A percentile compares a stretch with the other conserved stretches of the same genome.
Conservation (phyloP, 2,797 vertebrate species). For the Gephyroberyx darwinii region DNA sequence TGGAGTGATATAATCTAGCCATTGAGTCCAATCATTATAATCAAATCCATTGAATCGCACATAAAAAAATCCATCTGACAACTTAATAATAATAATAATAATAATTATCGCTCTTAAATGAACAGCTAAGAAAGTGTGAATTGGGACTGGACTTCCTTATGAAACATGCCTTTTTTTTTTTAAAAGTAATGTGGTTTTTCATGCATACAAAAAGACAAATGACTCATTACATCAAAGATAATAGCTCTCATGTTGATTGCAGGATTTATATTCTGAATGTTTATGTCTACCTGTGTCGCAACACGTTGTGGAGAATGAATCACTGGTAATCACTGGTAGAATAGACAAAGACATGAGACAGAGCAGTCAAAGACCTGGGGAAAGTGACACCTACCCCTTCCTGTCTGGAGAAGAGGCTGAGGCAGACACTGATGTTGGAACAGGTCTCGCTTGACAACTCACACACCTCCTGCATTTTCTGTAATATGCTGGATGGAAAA, state of each 20-base stretch:
- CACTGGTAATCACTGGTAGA: not conserved
- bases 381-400: slow-evolving; percentile 86
- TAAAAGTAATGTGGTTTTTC: not conserved
- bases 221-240: not conserved
- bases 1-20: slow-evolving; percentile 16
- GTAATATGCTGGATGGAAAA: slow-evolving; percentile 79
- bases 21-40: slow-evolving; percentile 53
- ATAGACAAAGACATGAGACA: not conserved
- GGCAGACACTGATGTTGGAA: slow-evolving; percentile 84
- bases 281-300: not conserved
- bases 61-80: slow-evolving; percentile 51
- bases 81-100: not conserved
- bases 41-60: slow-evolving; percentile 61
- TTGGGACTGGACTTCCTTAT: slow-evolving; percentile 5
- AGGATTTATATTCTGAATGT: slow-evolving; percentile 7
- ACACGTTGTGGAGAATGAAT: not conserved
- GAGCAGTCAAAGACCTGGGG: not conserved
- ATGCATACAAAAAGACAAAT: not conserved
- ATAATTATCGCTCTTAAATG: slow-evolving; percentile 41
- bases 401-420: slow-evolving; percentile 88
- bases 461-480: slow-evolving; percentile 87
- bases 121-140: slow-evolving; percentile 25
- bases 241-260: slow-evolving; percentile 34
- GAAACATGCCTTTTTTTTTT: slow-evolving; percentile 36
- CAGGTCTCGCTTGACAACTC: slow-evolving; percentile 88